phyloP scores from a whole-genome alignment of 2,113 vertebrate species.

The Nerophis lumbriciformis region DNA sequence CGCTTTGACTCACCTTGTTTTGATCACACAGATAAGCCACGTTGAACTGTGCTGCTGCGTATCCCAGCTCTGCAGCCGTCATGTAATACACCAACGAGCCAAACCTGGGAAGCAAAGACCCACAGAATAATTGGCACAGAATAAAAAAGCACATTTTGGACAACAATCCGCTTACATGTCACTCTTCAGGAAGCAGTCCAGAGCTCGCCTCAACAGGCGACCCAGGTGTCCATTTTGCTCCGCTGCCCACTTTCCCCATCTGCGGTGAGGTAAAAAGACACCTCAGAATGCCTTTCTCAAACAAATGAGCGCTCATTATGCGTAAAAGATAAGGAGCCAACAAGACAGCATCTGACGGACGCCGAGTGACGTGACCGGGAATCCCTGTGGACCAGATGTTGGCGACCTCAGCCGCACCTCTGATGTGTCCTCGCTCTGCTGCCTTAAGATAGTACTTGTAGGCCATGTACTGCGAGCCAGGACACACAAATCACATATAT shows the following conservation, averaged over 20 bases:
- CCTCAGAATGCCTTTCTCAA: background rate
- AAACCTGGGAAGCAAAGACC: slow-evolving; percentile 49
- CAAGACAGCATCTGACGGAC: slow-evolving; percentile 67
- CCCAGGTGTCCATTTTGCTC: slow-evolving; percentile 78
- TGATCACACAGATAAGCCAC: slow-evolving; percentile 72
- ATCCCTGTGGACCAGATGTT: slow-evolving; percentile 70
- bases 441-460: slow-evolving; percentile 71
- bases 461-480: slow-evolving; percentile 60
- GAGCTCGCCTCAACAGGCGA: slow-evolving; percentile 61
- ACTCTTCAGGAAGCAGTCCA: slow-evolving; percentile 68
- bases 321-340: slow-evolving; percentile 31
- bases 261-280: slow-evolving; percentile 38
- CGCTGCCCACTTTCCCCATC: slow-evolving; percentile 74
- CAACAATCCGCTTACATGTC: slow-evolving; percentile 54
- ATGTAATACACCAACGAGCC: slow-evolving; percentile 67
- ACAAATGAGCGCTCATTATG: background rate
- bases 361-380: slow-evolving; percentile 53
- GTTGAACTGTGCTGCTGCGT: slow-evolving; percentile 72
- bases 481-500: background rate
- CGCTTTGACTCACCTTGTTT: slow-evolving; percentile 61
- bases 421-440: slow-evolving; percentile 65
- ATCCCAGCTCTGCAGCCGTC: slow-evolving; percentile 72
- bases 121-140: too few species aligned
- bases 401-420: slow-evolving; percentile 61
- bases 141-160: too few species aligned